These are phyloP conservation scores for Drosophila teissieri DNA, from an alignment of 1,140 invertebrate genomes.

Conservation along the genomic window DNA sequence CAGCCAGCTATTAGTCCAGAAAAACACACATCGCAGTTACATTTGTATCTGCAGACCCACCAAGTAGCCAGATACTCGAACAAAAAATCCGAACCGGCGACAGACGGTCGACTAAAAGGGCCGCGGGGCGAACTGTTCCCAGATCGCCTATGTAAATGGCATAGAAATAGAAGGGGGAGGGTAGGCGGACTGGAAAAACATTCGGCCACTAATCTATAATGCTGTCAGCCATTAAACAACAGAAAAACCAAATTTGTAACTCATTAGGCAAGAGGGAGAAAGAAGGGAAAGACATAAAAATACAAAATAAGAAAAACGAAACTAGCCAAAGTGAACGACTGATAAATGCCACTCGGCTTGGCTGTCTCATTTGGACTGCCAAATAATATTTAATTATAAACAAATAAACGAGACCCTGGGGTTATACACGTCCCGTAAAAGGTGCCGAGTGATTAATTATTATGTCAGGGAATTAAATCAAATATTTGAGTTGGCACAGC, in stretches of 20 bases:
- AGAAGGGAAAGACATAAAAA: slow-evolving; percentile 14
- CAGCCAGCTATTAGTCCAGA: slow-evolving; percentile 73
- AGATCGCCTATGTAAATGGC: slow-evolving; percentile 49
- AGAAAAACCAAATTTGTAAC: slow-evolving; percentile 82
- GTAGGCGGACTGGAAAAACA: slow-evolving; percentile 60
- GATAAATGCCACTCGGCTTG: slow-evolving; percentile 72
- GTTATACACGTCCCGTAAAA: slow-evolving; percentile 57
- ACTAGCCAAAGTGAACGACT: slow-evolving; percentile 70
- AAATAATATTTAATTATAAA: slow-evolving; percentile 84
- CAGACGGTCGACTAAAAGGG: slow-evolving; percentile 49
- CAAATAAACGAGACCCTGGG: slow-evolving; percentile 70
- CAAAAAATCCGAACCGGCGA: slow-evolving; percentile 54
- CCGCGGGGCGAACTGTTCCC: slow-evolving; percentile 71
- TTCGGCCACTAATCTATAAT: slow-evolving; percentile 79
- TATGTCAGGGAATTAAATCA: slow-evolving; percentile 83
- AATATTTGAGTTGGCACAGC: slow-evolving; percentile 77
- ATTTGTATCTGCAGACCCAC: slow-evolving; percentile 46
- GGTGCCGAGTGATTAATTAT: slow-evolving; percentile 81
- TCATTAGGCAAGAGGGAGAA: slow-evolving; percentile 63
- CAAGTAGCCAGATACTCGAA: slow-evolving; percentile 78
- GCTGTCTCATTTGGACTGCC: slow-evolving; percentile 79
- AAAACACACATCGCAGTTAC: slow-evolving; percentile 66
- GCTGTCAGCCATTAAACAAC: slow-evolving; percentile 81
- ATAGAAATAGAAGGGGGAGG: slow-evolving; percentile 4
- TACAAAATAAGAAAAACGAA: slow-evolving; percentile 26